Evolutionary conservation across 2,113 vertebrate species (phyloP).

Genomic region (Parus major): DNA sequence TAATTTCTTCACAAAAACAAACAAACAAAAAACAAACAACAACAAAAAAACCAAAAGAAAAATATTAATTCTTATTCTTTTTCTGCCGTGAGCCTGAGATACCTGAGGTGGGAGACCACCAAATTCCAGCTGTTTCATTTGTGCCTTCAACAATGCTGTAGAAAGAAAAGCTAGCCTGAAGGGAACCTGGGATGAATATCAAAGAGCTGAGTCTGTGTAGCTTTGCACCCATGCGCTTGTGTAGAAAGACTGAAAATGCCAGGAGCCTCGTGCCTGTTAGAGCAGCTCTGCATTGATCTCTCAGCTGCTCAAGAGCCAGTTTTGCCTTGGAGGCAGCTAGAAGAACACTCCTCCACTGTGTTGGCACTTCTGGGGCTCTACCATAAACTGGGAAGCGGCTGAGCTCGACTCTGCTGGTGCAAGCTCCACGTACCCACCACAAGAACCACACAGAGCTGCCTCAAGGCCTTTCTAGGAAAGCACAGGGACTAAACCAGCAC

Average conservation of each 20-base stretch:
- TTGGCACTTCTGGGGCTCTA: not conserved
- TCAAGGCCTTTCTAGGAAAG: not conserved
- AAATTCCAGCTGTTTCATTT: not conserved
- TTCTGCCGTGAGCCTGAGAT: not conserved
- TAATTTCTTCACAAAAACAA: not conserved
- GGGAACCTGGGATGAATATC: not conserved
- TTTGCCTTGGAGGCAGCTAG: not conserved
- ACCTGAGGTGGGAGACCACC: not conserved
- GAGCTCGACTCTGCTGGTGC: not conserved
- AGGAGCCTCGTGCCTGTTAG: not conserved
- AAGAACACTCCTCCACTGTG: not conserved
- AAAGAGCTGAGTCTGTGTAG: not conserved
- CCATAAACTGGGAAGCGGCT: not conserved
- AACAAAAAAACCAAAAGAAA: not conserved
- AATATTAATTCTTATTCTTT: not conserved
- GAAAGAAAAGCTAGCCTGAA: not conserved
- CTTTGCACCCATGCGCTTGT: fast-evolving
- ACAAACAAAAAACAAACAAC: not conserved
- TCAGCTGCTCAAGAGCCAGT: not conserved
- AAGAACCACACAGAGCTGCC: not conserved
- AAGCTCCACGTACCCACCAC: not conserved
- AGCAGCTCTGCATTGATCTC: not conserved
- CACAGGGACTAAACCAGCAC: not conserved
- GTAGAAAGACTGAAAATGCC: not conserved
- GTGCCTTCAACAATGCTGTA: not conserved